Evolutionary conservation across 1,140 invertebrate species (phyloP).

Genomic region (Ooceraea biroi): DNA sequence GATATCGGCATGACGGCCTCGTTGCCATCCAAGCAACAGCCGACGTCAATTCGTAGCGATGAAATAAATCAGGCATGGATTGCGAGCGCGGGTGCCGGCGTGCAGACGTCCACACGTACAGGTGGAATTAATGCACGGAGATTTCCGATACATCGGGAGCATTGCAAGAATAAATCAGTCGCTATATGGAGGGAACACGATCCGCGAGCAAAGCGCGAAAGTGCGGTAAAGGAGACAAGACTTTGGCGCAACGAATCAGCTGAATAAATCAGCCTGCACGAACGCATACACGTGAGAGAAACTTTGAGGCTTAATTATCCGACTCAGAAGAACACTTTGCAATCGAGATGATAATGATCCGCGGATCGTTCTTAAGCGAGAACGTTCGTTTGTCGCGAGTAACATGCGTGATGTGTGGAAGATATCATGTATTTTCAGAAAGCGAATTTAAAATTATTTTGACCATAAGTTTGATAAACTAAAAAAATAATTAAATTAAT

Average conservation of each 20-base stretch:
- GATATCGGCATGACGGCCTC: slow-evolving; percentile 12
- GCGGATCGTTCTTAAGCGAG: background rate
- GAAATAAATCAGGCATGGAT: slow-evolving; percentile 43
- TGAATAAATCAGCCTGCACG: background rate
- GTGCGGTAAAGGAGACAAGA: background rate
- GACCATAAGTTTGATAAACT: too few relatives aligned
- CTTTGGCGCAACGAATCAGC: background rate
- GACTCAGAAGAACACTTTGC: background rate
- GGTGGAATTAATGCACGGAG: slow-evolving; percentile 44
- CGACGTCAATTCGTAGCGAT: slow-evolving; percentile 21
- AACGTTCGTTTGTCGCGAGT: background rate
- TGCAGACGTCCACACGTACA: slow-evolving; percentile 8
- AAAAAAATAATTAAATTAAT: too few relatives aligned
- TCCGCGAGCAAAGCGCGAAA: background rate
- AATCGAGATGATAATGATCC: background rate
- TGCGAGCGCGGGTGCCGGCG: slow-evolving; percentile 6
- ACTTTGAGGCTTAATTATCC: background rate
- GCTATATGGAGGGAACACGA: slow-evolving; percentile 11
- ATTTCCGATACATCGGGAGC: slow-evolving; percentile 51
- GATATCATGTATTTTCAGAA: too few relatives aligned
- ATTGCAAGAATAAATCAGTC: slow-evolving; percentile 42
- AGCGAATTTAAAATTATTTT: too few relatives aligned
- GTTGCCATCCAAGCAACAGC: slow-evolving; percentile 8
- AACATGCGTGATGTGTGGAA: too few relatives aligned
- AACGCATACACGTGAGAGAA: background rate